Base-by-base conservation (phyloP, 1,140 invertebrate genomes). In the Pemphigus obesinymphae region DNA sequence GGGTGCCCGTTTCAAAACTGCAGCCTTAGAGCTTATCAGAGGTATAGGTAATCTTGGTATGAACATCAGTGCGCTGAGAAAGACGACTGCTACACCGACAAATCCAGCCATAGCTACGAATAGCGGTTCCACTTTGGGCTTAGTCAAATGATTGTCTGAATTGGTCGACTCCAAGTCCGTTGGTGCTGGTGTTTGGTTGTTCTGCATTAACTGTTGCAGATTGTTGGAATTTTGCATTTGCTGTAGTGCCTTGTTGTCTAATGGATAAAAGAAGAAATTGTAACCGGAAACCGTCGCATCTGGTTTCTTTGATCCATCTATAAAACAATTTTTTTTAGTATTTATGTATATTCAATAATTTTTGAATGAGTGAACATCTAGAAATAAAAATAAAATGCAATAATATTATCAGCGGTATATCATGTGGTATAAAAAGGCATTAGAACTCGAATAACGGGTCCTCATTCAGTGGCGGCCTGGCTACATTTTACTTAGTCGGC, bases 91-190 rank as follows among this genome's bases (percentile, higher is more conserved):
- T 85, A 88, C 87, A 8, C 88, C 87, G 45, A 89, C 85, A 82
- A 89, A 89, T 8, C 88, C 87, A 1, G 87, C 87, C 83, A 88
- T 87, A 8, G 88, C 88, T 86, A 88, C 86, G 82, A 88, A 88
- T 8, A 89, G 82, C 6, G 88, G 88, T 80, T 88, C 87, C 37
- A 88, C 80, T 10, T 63, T 82, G 83, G 34, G n/a, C 53, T 80
- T 61, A 23, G 76, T 85, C 86, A 34, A 83, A n/a, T 48, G 82
- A 43, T 13, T 58, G 2, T 53, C 40, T 29, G 37, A 0, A 0
- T 58, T 37, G 0, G 6, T 3, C 13, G 2, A 13, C 20, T 63
- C 50, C 37, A 40, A 6, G 5, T 58, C 73, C 29, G n/a, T 26
- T 11, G 34, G 10, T 0, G 55, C 13, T 34, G 53, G 20, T 31